Conservation (phyloP, 1,140 invertebrate genomes). For the Paraescarpia echinospica region DNA sequence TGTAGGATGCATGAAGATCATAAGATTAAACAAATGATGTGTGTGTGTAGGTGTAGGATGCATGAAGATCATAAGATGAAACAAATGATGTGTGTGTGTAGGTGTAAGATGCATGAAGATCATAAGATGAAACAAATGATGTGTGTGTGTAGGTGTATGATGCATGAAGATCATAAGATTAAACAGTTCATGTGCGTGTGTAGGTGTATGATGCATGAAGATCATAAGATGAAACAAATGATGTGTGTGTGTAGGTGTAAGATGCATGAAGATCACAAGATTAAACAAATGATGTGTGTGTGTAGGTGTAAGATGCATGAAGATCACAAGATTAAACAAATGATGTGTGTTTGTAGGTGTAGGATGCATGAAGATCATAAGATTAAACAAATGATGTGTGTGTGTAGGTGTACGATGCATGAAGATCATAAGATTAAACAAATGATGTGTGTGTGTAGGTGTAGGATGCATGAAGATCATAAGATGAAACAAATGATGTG, state of each 20-base stretch:
- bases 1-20: slow-evolving; percentile 80
- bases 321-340: slow-evolving; percentile 71
- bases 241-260: not conserved
- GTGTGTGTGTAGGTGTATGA: not conserved
- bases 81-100: not conserved
- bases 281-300: not conserved
- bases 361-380: slow-evolving; percentile 87
- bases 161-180: slow-evolving; percentile 95
- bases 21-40: slow-evolving; percentile 54
- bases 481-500: not conserved
- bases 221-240: slow-evolving; percentile 71
- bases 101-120: slow-evolving; percentile 77
- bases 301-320: slow-evolving; percentile 68
- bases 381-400: not conserved
- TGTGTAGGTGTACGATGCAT: slow-evolving; percentile 66
- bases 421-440: slow-evolving; percentile 77
- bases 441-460: not conserved
- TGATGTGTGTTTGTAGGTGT: not conserved
- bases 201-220: slow-evolving; percentile 70
- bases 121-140: slow-evolving; percentile 61
- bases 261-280: slow-evolving; percentile 89
- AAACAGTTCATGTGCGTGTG: not conserved
- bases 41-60: slow-evolving; percentile 59
- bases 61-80: slow-evolving; percentile 86
- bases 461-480: slow-evolving; percentile 83